phyloP scores from a whole-genome alignment of 2,888 invertebrate genomes.

The Zaprionus obscuricornis region DNA sequence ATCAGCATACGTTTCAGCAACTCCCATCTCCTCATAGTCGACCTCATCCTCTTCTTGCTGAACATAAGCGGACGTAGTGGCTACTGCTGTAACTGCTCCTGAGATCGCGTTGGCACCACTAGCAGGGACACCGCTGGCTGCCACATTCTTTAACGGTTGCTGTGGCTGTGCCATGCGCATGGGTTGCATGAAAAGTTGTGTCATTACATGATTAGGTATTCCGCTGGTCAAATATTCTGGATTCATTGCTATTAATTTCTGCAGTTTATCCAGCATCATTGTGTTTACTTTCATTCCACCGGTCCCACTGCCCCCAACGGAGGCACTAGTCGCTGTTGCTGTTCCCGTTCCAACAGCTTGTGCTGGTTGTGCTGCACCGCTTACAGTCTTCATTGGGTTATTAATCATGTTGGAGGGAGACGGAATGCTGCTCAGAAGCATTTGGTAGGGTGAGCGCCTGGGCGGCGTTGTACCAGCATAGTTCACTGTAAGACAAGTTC shows the following conservation, averaged over 20 bases:
- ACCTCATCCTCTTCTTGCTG: conserved; percentile 89
- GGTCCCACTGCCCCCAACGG: conserved; percentile 23
- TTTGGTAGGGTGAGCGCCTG: conserved; percentile 42
- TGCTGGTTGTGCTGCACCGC: conserved; percentile 1
- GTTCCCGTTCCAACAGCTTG: conserved; percentile 19
- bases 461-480: conserved; percentile 58
- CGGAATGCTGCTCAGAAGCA: too few species aligned
- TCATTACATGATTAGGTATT: conserved; percentile 85
- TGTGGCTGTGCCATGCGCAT: conserved; percentile 56
- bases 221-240: conserved; percentile 83
- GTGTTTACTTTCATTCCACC: conserved; percentile 71
- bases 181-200: conserved; percentile 87
- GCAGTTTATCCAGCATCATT: conserved; percentile 81
- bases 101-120: too few species aligned
- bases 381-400: too few species aligned
- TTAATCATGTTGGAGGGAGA: too few species aligned
- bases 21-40: conserved; percentile 98
- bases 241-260: conserved; percentile 81
- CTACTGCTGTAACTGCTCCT: conserved; percentile 1
- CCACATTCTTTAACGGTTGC: conserved; percentile 3
- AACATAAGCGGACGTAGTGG: conserved; percentile 38
- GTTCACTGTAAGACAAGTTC: conserved; percentile 65
- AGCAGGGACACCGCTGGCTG: too few species aligned
- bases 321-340: conserved; percentile 22
- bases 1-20: conserved; percentile 99